Conservation (phyloP, 2,888 invertebrate genomes). For the Tortricodes alternella region DNA sequence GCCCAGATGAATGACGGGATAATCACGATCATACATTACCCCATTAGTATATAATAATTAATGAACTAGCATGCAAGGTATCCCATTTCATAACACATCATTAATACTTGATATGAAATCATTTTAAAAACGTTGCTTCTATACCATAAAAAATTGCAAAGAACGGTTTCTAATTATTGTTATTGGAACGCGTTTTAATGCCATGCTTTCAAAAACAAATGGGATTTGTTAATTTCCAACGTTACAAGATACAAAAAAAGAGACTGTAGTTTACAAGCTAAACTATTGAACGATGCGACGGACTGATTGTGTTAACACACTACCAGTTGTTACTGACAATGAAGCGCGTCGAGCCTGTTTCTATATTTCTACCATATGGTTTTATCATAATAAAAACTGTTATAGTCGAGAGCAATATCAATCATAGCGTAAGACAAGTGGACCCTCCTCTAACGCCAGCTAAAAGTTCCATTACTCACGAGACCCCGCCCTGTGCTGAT, state of each 20-base stretch:
- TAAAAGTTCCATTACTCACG: conserved; percentile 78
- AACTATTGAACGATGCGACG: too few species aligned
- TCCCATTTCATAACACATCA: neutral
- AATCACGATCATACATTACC: conserved; percentile 20
- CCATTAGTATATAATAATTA: conserved; percentile 15
- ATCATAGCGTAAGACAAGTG: conserved; percentile 81
- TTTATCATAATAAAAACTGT: conserved; percentile 57
- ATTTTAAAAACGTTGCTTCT: too few species aligned
- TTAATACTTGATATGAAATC: conserved; percentile 15
- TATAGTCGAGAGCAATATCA: conserved; percentile 69
- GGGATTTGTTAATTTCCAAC: too few species aligned
- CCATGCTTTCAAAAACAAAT: too few species aligned
- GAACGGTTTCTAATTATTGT: neutral
- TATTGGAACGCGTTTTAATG: too few species aligned
- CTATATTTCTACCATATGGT: conserved; percentile 48
- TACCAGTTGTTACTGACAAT: too few species aligned
- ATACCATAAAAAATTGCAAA: too few species aligned
- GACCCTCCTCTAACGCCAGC: conserved; percentile 77
- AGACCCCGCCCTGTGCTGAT: conserved; percentile 74
- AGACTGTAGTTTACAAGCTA: too few species aligned
- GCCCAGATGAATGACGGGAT: conserved; percentile 7
- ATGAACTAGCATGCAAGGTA: conserved; percentile 1
- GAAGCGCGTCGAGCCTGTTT: too few species aligned
- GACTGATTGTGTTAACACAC: too few species aligned
- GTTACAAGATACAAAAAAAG: too few species aligned